Conservation (phyloP, 2,888 invertebrate species). For the Digitonthophagus gazella region DNA sequence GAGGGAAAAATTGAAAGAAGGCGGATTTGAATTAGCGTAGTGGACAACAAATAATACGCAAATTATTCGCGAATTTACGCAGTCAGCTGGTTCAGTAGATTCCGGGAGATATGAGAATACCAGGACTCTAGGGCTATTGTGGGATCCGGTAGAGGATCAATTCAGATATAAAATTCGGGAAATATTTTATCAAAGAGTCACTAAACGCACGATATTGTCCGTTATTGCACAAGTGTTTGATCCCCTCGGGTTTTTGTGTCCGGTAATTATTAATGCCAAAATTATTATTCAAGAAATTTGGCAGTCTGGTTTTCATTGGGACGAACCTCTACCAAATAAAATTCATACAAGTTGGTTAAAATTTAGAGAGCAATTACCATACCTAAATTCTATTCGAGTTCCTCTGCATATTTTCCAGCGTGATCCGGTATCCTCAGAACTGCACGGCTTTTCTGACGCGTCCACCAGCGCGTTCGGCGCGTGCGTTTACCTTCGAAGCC, state of each 20-base stretch:
- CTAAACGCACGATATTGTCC: constrained; percentile 8
- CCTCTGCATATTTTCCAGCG: neutral
- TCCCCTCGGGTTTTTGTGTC: constrained; percentile 19
- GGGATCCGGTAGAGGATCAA: neutral
- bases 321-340: constrained; percentile 18
- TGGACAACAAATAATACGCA: neutral
- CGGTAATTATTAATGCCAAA: constrained; percentile 18
- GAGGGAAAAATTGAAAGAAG: neutral
- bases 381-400: neutral
- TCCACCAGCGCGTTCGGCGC: constrained; percentile 23
- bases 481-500: constrained; percentile 21
- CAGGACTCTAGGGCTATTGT: neutral
- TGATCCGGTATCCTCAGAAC: constrained; percentile 15
- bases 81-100: neutral
- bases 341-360: constrained; percentile 9
- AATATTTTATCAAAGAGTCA: neutral
- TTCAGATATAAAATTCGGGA: neutral
- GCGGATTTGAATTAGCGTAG: neutral
- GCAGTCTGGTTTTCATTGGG: constrained; percentile 20
- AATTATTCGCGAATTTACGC: neutral
- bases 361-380: constrained; percentile 7
- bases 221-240: constrained; percentile 20
- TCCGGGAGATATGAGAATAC: neutral
- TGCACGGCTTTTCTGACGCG: constrained; percentile 34
- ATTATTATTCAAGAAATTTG: constrained; percentile 23